Percentiles rank a stretch among this genome's conserved stretches.
Evolutionary conservation across 1,140 invertebrate species (phyloP).

Genomic region (Heliconius himera): DNA sequence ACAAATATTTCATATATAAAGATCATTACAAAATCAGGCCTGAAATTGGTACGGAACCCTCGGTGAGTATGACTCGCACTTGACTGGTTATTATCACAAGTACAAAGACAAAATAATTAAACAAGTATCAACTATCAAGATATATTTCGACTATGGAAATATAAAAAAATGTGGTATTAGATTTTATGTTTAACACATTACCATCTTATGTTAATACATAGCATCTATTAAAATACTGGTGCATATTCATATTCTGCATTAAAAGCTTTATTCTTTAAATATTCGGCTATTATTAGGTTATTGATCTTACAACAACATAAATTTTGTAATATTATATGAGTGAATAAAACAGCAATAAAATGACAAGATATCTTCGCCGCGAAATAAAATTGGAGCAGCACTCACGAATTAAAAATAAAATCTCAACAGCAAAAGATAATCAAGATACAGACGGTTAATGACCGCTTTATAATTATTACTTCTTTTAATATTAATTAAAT

Average conservation of each 20-base stretch:
- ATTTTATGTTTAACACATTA: no score
- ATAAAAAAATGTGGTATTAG: no score
- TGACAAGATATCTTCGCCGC: not conserved
- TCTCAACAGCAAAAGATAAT: not conserved
- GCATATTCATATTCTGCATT: not conserved
- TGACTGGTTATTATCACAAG: no score
- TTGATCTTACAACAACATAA: conserved; percentile 10
- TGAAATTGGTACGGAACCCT: no score
- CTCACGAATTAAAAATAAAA: conserved; percentile 9
- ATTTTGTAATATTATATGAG: conserved; percentile 9
- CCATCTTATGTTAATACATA: not conserved
- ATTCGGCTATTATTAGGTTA: not conserved
- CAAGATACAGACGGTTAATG: conserved; percentile 1
- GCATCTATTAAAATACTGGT: not conserved
- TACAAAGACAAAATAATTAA: no score
- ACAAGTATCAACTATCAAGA: no score
- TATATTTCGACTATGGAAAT: no score
- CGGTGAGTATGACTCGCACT: no score
- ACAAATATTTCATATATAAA: no score
- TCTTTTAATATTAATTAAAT: conserved; percentile 15
- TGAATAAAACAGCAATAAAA: conserved; percentile 15
- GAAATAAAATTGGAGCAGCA: conserved; percentile 16
- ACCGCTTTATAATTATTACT: conserved; percentile 7
- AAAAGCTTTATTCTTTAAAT: not conserved
- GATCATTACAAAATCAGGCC: no score